These are phyloP conservation scores for Cephus pygmeus DNA, from an alignment of 2,888 invertebrate genomes.

Conservation along the genomic window DNA sequence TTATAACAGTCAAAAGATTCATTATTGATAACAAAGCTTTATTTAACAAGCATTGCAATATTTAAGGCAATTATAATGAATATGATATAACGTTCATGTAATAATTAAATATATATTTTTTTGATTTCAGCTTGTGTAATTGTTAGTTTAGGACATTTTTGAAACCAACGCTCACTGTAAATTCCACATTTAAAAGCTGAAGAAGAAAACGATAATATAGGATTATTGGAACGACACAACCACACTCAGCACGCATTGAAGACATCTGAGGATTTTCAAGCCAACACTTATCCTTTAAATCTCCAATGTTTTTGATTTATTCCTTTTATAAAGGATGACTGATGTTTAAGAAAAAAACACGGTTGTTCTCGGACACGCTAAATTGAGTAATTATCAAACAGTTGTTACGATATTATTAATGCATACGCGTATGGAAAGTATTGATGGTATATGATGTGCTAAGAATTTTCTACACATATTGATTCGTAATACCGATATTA, in stretches of 20 bases:
- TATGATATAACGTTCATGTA: not conserved
- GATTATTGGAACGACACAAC: slow-evolving; percentile 69
- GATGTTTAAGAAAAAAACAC: slow-evolving; percentile 55
- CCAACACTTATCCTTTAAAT: slow-evolving; percentile 64
- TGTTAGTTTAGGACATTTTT: slow-evolving; percentile 67
- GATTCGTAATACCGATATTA: slow-evolving; percentile 46
- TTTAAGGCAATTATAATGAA: not conserved
- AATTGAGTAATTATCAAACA: slow-evolving; percentile 52
- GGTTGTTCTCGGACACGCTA: slow-evolving; percentile 50
- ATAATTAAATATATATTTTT: slow-evolving; percentile 35
- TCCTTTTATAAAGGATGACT: slow-evolving; percentile 58
- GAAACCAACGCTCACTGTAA: slow-evolving; percentile 67
- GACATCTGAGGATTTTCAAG: slow-evolving; percentile 86
- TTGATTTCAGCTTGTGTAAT: slow-evolving; percentile 76
- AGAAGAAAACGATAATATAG: slow-evolving; percentile 56
- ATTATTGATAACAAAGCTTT: not conserved
- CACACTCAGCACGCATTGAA: slow-evolving; percentile 90
- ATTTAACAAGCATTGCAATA: not conserved
- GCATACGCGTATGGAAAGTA: slow-evolving; percentile 49
- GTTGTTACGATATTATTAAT: slow-evolving; percentile 43
- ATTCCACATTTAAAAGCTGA: slow-evolving; percentile 62
- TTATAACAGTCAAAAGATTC: not conserved
- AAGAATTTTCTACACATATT: slow-evolving; percentile 57
- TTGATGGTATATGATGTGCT: slow-evolving; percentile 52
- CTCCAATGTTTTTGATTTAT: slow-evolving; percentile 57